phyloP scores from a whole-genome alignment of 92 coral and sea anemone genomes.

The Epizoanthus fatuus region DNA sequence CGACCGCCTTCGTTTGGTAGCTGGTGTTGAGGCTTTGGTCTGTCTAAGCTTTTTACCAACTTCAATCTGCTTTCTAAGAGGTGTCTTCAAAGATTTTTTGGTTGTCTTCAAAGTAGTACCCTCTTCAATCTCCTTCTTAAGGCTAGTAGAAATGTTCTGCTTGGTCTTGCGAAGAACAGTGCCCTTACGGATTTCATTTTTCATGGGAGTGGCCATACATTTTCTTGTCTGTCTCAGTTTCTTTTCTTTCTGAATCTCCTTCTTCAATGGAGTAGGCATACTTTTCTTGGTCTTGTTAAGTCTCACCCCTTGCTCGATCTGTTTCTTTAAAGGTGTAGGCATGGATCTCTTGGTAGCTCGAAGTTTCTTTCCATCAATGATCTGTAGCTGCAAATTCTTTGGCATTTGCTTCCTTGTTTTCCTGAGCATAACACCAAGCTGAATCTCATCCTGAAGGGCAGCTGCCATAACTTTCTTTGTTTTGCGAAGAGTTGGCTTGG shows the following conservation, averaged over 20 bases:
- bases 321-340: constrained; percentile 74
- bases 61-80: constrained; percentile 74
- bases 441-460: constrained; percentile 73
- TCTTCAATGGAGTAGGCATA: constrained; percentile 73
- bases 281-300: constrained; percentile 74
- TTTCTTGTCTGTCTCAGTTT: constrained; percentile 74
- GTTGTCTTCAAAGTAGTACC: constrained; percentile 57
- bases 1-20: constrained; percentile 67
- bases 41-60: constrained; percentile 58
- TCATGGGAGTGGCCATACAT: constrained; percentile 69
- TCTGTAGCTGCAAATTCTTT: constrained; percentile 67
- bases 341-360: constrained; percentile 74
- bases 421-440: constrained; percentile 59
- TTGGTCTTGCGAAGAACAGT: constrained; percentile 50
- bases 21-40: constrained; percentile 44
- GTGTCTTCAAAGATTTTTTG: constrained; percentile 70
- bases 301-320: constrained; percentile 70
- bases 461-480: constrained; percentile 73
- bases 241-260: constrained; percentile 63
- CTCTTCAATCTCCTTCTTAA: constrained; percentile 67
- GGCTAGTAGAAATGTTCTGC: constrained; percentile 32
- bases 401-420: constrained; percentile 74
- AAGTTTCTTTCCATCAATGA: constrained; percentile 70
- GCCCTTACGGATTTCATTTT: constrained; percentile 54
- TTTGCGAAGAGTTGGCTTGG: constrained; percentile 65